Conservation (phyloP, 2,888 invertebrate species). For the Eurytoma adleriae region DNA sequence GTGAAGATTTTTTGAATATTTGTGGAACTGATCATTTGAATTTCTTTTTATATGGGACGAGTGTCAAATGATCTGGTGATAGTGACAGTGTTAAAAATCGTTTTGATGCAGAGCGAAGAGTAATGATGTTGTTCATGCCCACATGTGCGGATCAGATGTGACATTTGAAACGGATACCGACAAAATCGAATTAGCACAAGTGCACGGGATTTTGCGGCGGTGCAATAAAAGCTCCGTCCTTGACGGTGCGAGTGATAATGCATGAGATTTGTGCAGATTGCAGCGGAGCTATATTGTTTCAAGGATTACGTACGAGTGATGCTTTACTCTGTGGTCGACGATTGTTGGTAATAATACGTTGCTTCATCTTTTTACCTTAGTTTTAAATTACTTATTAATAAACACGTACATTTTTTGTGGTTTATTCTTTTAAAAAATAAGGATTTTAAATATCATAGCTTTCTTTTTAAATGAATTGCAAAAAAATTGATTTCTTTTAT, state of each 20-base stretch:
- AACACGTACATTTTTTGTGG: background rate
- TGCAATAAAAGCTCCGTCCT: conserved; percentile 34
- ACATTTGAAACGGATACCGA: background rate
- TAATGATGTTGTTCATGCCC: no score
- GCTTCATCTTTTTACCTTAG: background rate
- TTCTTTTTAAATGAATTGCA: no score
- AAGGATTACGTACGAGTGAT: conserved; percentile 16
- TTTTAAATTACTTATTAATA: background rate
- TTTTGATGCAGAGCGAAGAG: no score
- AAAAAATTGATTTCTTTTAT: no score
- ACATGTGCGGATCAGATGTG: no score
- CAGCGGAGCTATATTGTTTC: conserved; percentile 4
- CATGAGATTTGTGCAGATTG: conserved; percentile 32
- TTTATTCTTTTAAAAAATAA: background rate
- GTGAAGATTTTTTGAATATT: no score
- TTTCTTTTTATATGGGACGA: background rate
- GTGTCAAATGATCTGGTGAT: background rate
- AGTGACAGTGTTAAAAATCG: no score
- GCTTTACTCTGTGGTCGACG: conserved; percentile 20
- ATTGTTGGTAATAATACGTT: conserved; percentile 32
- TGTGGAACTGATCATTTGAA: background rate
- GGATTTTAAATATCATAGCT: conserved; percentile 45
- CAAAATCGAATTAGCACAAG: conserved; percentile 13
- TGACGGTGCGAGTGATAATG: conserved; percentile 39
- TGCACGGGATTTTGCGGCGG: conserved; percentile 16